Conservation (phyloP, 2,797 vertebrate genomes). For the Cichlasoma orientale region DNA sequence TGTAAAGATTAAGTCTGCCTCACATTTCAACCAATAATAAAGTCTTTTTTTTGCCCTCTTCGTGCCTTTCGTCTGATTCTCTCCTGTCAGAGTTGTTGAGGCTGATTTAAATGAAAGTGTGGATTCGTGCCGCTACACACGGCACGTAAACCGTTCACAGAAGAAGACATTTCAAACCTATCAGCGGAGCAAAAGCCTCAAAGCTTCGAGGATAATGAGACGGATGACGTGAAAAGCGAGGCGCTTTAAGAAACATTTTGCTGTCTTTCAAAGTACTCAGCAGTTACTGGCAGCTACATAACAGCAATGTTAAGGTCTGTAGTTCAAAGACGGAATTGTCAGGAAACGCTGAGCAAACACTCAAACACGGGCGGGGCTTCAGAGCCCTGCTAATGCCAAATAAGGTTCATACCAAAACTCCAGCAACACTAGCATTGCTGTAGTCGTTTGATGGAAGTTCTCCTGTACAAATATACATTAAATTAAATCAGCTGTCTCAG, state of each 20-base stretch:
- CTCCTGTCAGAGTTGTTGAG: neutral
- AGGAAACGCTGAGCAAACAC: neutral
- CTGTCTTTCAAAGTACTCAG: neutral
- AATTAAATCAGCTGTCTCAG: neutral
- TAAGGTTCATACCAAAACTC: neutral
- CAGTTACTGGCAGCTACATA: neutral
- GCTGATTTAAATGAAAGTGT: neutral
- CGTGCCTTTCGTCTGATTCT: too few relatives aligned
- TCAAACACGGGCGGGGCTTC: neutral
- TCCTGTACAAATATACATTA: neutral
- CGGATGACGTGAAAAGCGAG: neutral
- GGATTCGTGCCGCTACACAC: neutral
- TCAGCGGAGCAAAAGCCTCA: neutral
- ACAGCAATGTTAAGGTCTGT: neutral
- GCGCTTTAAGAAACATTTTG: neutral
- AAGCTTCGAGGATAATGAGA: neutral
- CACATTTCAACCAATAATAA: neutral
- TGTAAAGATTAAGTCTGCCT: neutral
- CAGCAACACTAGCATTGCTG: neutral
- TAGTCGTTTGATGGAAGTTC: too few relatives aligned
- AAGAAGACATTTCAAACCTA: neutral
- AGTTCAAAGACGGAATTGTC: neutral
- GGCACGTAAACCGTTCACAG: neutral
- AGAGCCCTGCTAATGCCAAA: neutral
- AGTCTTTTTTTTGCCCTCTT: neutral